phyloP scores from a whole-genome alignment of 2,797 vertebrate species.

The Graptemys geographica region DNA sequence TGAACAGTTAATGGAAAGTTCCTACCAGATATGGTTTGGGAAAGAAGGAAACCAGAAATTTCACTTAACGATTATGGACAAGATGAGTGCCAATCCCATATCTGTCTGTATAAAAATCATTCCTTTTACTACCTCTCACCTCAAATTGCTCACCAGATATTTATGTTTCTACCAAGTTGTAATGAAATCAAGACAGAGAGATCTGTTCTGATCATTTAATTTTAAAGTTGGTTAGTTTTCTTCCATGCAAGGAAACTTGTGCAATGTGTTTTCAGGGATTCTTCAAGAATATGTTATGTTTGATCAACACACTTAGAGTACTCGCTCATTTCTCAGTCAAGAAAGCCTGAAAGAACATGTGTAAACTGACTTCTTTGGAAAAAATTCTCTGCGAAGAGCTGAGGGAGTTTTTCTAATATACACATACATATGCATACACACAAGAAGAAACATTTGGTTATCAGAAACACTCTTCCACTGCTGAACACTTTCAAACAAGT shows the following conservation, averaged over 20 bases:
- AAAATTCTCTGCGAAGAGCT: slow-evolving; percentile 1
- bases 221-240: background rate
- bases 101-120: background rate
- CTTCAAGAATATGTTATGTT: slow-evolving; percentile 18
- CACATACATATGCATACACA: background rate
- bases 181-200: background rate
- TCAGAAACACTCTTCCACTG: slow-evolving; percentile 39
- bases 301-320: slow-evolving; percentile 24
- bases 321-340: slow-evolving; percentile 31
- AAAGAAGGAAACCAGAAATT: slow-evolving; percentile 16
- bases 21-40: background rate
- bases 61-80: slow-evolving; percentile 3
- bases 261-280: slow-evolving; percentile 14
- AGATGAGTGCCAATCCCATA: background rate
- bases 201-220: background rate
- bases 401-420: slow-evolving; percentile 35
- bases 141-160: background rate
- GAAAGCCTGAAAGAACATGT: slow-evolving; percentile 48
- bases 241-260: background rate
- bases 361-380: slow-evolving; percentile 36
- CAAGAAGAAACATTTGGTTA: slow-evolving; percentile 38
- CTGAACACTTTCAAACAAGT: background rate
- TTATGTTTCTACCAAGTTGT: background rate
- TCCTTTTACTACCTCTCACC: background rate
- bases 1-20: slow-evolving; percentile 12